Evolutionary conservation across 1,140 invertebrate species (phyloP).

Genomic region (Thrips palmi): DNA sequence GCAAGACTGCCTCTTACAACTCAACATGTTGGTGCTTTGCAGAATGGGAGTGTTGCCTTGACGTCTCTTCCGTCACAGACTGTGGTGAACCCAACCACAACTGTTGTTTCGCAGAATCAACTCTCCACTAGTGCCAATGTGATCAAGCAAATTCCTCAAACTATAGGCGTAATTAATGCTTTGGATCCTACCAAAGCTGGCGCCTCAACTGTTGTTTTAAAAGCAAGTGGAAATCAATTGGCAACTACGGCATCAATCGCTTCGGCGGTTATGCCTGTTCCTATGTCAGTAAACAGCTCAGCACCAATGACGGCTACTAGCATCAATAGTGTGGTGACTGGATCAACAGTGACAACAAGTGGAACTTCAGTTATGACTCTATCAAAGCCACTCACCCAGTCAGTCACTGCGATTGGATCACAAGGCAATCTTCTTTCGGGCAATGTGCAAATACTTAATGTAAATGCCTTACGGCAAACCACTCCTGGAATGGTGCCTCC

Average conservation of each 20-base stretch:
- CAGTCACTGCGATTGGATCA: slow-evolving; percentile 30
- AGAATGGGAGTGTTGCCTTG: too few species aligned
- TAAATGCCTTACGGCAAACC: slow-evolving; percentile 46
- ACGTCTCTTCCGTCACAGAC: too few species aligned
- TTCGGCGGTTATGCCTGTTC: slow-evolving; percentile 41
- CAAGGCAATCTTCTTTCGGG: slow-evolving; percentile 41
- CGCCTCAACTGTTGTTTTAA: too few species aligned
- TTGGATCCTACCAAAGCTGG: slow-evolving; percentile 5
- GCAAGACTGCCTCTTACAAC: too few species aligned
- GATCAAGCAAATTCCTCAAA: too few species aligned
- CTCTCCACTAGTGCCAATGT: too few species aligned
- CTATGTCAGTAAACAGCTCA: slow-evolving; percentile 42
- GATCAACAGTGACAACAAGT: slow-evolving; percentile 18
- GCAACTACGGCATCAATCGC: slow-evolving; percentile 19
- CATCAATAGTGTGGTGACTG: slow-evolving; percentile 14
- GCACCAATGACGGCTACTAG: slow-evolving; percentile 24
- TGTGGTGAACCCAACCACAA: too few species aligned
- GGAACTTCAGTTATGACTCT: slow-evolving; percentile 30
- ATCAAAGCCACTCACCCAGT: slow-evolving; percentile 29
- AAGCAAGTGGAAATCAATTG: slow-evolving; percentile 14
- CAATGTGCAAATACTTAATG: slow-evolving; percentile 72
- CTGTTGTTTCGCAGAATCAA: too few species aligned
- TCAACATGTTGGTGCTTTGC: too few species aligned
- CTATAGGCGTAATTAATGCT: slow-evolving; percentile 11
- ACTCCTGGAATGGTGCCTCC: too few species aligned